These are phyloP conservation scores for Rhodophaea formosa DNA, from an alignment of 2,888 invertebrate genomes.

Conservation along the genomic window DNA sequence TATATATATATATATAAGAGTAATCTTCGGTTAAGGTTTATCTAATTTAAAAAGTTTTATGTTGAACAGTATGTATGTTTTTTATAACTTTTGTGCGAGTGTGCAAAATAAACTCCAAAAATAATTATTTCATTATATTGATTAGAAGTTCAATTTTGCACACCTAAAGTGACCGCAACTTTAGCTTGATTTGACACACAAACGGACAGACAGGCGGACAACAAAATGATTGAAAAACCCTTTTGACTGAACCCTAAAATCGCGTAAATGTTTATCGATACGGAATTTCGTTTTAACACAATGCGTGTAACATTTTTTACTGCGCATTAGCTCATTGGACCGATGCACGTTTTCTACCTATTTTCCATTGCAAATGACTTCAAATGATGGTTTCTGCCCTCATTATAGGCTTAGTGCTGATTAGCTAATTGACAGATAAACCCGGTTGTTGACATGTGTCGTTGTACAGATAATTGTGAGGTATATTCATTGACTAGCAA, in stretches of 20 bases:
- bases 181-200: too few relatives aligned
- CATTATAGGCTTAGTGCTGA: conserved; percentile 16
- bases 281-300: conserved; percentile 5
- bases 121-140: too few relatives aligned
- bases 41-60: too few relatives aligned
- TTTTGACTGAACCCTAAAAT: not conserved
- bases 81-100: too few relatives aligned
- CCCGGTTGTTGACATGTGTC: conserved; percentile 15
- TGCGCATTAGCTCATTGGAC: conserved; percentile 2
- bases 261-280: not conserved
- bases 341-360: conserved; percentile 19
- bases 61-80: too few relatives aligned
- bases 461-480: conserved; percentile 9
- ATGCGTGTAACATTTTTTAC: conserved; percentile 13
- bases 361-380: conserved; percentile 18
- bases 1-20: too few relatives aligned
- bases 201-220: too few relatives aligned
- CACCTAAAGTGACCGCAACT: too few relatives aligned
- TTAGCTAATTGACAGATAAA: conserved; percentile 20
- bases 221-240: too few relatives aligned
- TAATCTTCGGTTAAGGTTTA: too few relatives aligned
- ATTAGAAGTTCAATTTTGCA: too few relatives aligned
- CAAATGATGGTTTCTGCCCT: conserved; percentile 22
- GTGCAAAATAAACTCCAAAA: too few relatives aligned
- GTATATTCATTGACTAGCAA: not conserved